Evolutionary conservation across 2,797 vertebrate species (phyloP), one percentile per base, ranked within the genome.

Genomic region (Sandelia bainsii): DNA sequence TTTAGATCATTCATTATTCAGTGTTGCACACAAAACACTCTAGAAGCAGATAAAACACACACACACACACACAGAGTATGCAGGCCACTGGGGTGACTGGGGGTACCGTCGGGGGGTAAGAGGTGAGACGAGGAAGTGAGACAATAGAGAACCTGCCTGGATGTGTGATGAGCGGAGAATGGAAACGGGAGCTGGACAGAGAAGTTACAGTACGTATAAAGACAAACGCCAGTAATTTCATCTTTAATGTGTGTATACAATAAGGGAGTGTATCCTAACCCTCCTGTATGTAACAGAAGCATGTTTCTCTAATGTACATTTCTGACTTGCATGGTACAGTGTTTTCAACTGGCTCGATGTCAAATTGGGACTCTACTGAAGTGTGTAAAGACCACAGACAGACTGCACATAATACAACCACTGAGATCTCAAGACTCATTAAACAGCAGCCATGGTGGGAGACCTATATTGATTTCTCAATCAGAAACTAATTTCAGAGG

Each of bases 1-100:
- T 77, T 45, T 19, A 57, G 72, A 74, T 82, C 72, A 87, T 88
- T 76, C 60, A 87, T 87, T 84, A 89, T 91, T 87, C 42, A 82
- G 72, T 60, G 62, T 57, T 68, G 50, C 81, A 84, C 73, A 84
- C 50, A 57, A 51, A 64, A 69, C 8, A 6, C 32, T 11, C 44
- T 2, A 6, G 53, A 80, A 68, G 69, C 71, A 63, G 42, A 67
- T 53, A 51, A 62, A 37, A 53, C 29, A 48, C 29, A 57, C 49
- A 61, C 61, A 72, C 39, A 52, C 53, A 48, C 44, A 51, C 61
- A 76, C 23, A 45, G 58, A 14, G 20, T 71, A 42, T 16, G 23
- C 3, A 23, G 53, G 49, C 62, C 67, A 74, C 27, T 34, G 53
- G 45, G 56, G n/a, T 45, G 29, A 69, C 40, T 27, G 16, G 65